These are phyloP conservation scores for Enteromius paludinosus DNA, from an alignment of 2,797 vertebrate species.

Conservation along the genomic window DNA sequence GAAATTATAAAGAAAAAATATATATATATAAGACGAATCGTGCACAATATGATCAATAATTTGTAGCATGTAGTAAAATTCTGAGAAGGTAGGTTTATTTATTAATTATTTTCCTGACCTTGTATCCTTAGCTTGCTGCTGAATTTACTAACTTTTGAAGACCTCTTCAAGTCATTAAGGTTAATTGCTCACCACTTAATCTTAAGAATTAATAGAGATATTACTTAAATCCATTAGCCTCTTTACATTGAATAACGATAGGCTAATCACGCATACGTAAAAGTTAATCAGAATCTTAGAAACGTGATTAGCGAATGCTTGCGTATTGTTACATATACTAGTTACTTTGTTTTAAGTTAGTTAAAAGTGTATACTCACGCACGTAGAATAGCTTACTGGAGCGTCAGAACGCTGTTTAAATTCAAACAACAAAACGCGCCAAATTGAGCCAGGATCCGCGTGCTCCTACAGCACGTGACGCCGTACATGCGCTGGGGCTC, in stretches of 20 bases:
- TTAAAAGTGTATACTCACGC: neutral
- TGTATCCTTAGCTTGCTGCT: too few relatives aligned
- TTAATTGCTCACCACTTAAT: neutral
- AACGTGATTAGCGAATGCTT: too few relatives aligned
- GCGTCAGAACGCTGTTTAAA: neutral
- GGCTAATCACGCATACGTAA: too few relatives aligned
- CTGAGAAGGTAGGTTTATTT: neutral
- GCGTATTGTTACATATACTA: neutral
- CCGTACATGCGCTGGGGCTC: neutral
- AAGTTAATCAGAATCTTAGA: neutral
- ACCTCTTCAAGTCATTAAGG: neutral
- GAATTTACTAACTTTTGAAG: neutral
- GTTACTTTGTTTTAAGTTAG: neutral
- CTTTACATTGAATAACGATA: neutral
- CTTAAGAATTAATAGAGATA: neutral
- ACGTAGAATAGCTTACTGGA: neutral
- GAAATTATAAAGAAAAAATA: neutral
- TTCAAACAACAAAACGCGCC: constrained; percentile 3
- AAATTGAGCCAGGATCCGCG: neutral
- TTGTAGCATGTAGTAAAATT: neutral
- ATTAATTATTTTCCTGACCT: neutral
- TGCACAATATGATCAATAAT: neutral
- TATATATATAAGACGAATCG: neutral
- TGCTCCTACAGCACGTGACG: neutral
- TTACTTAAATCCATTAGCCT: neutral